Conservation (phyloP, 2,113 vertebrate genomes). For the Corythoichthys intestinalis region DNA sequence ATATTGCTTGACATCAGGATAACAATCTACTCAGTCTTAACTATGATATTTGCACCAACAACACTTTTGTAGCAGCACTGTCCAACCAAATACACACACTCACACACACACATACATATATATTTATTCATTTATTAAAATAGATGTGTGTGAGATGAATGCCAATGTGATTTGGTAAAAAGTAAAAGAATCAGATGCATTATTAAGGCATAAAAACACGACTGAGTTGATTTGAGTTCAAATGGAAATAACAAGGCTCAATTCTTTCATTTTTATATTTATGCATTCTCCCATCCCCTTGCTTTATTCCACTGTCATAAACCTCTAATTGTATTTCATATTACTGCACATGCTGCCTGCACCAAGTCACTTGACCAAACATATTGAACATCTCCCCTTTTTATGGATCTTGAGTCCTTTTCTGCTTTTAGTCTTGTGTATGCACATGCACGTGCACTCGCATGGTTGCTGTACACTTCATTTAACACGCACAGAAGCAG, state of each 20-base stretch:
- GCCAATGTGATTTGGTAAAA: slow-evolving; percentile 14
- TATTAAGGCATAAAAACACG: slow-evolving; percentile 22
- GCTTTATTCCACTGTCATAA: slow-evolving; percentile 36
- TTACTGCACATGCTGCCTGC: slow-evolving; percentile 53
- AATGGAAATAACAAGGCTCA: slow-evolving; percentile 27
- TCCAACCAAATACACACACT: slow-evolving; percentile 14
- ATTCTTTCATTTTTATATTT: slow-evolving; percentile 34
- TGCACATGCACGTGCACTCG: slow-evolving; percentile 24
- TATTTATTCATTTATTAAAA: background rate
- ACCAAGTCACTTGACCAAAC: slow-evolving; percentile 72
- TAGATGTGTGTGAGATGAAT: slow-evolving; percentile 18
- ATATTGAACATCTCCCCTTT: slow-evolving; percentile 35
- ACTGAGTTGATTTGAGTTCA: slow-evolving; percentile 33
- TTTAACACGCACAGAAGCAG: slow-evolving; percentile 63
- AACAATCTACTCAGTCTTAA: slow-evolving; percentile 56
- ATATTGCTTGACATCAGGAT: slow-evolving; percentile 72
- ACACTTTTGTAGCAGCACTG: slow-evolving; percentile 24
- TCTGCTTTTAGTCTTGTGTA: background rate
- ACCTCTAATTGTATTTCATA: slow-evolving; percentile 55
- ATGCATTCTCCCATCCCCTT: slow-evolving; percentile 22
- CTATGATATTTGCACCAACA: slow-evolving; percentile 35
- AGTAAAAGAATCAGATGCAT: slow-evolving; percentile 32
- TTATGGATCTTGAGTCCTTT: slow-evolving; percentile 44
- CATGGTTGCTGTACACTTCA: slow-evolving; percentile 55
- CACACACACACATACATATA: background rate